These are phyloP conservation scores for Takifugu rubripes DNA, from an alignment of 2,797 vertebrate species.

Conservation along the genomic window DNA sequence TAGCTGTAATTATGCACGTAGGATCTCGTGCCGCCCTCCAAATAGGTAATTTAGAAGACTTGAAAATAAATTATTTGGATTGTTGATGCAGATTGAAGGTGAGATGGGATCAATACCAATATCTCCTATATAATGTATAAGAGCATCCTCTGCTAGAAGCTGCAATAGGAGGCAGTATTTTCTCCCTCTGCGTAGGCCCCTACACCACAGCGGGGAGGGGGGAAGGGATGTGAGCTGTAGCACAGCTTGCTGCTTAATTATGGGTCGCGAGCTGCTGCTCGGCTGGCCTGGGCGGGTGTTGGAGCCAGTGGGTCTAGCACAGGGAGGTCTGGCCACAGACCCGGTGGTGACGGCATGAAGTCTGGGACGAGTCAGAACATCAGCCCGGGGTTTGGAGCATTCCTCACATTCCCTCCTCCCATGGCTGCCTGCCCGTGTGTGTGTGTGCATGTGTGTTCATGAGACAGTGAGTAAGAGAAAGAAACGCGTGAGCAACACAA, in stretches of 20 bases:
- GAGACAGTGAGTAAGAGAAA: conserved; percentile 35
- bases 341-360: conserved; percentile 84
- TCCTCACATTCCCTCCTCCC: conserved; percentile 77
- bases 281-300: conserved; percentile 83
- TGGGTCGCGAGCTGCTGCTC: conserved; percentile 79
- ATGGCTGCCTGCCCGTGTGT: conserved; percentile 57
- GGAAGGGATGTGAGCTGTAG: conserved; percentile 60
- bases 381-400: conserved; percentile 82
- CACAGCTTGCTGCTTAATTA: conserved; percentile 80
- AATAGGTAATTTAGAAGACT: conserved; percentile 22
- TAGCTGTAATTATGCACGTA: conserved; percentile 49
- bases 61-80: conserved; percentile 23
- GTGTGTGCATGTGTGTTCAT: conserved; percentile 5
- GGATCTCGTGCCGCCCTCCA: conserved; percentile 34
- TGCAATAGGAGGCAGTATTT: conserved; percentile 20
- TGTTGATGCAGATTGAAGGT: conserved; percentile 20
- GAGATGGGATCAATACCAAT: conserved; percentile 9
- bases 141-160: conserved; percentile 28
- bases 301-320: conserved; percentile 87
- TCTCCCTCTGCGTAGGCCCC: conserved; percentile 49
- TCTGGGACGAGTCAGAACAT: conserved; percentile 87
- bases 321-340: conserved; percentile 86
- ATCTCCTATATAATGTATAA: background rate
- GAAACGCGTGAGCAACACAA: conserved; percentile 43
- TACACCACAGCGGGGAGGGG: conserved; percentile 48